A percentile compares a stretch with the other conserved stretches of the same genome.
Evolutionary conservation across 2,797 vertebrate species (phyloP).

Genomic region (Phalloptychus januarius): DNA sequence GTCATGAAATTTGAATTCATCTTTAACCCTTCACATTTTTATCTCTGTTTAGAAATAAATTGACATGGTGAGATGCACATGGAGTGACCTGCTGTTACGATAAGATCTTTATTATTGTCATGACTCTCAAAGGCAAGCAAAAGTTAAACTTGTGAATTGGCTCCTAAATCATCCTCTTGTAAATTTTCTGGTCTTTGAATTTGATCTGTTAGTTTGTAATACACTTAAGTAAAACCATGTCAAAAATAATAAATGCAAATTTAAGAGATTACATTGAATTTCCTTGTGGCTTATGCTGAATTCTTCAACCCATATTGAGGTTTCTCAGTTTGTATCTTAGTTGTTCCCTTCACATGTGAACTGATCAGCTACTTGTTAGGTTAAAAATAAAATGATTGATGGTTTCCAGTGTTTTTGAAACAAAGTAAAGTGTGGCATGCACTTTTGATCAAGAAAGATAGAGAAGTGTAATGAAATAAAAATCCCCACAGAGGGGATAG

Average conservation of each 20-base stretch:
- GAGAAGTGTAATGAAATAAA: constrained; percentile 70
- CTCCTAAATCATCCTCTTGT: not conserved
- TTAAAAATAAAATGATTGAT: not conserved
- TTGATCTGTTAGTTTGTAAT: not conserved
- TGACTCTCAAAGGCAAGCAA: not conserved
- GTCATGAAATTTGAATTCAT: constrained; percentile 28
- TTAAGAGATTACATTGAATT: not conserved
- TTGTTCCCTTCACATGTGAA: not conserved
- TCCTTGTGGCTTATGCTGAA: not conserved
- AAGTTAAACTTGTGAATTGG: not conserved
- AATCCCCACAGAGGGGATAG: constrained; percentile 46
- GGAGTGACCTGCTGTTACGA: not conserved
- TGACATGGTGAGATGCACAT: constrained; percentile 4
- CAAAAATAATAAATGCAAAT: not conserved
- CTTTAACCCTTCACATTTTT: constrained; percentile 31
- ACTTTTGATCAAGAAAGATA: constrained; percentile 51
- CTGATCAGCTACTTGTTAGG: not conserved
- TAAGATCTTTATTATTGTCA: not conserved
- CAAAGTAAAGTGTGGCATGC: not conserved
- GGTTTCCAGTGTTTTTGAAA: not conserved
- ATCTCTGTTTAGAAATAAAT: constrained; percentile 20
- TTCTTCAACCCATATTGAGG: not conserved
- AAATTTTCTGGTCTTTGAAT: not conserved
- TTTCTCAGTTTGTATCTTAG: not conserved
- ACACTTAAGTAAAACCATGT: not conserved